A percentile compares a stretch with the other conserved stretches of the same genome.
Evolutionary conservation across 2,113 vertebrate species (phyloP).

Genomic region (Hemiscyllium ocellatum): DNA sequence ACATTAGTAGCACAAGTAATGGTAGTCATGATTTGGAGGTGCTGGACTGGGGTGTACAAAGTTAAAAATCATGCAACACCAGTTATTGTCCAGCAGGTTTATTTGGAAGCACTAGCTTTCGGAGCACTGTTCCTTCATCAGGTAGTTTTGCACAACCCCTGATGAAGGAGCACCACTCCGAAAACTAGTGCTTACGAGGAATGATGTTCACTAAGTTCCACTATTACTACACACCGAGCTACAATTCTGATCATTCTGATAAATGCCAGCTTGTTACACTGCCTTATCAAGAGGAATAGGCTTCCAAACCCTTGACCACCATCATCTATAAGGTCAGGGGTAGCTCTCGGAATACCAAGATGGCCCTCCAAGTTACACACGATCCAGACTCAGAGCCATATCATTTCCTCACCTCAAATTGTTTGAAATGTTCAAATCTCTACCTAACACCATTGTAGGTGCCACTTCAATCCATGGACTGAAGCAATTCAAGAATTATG

Average conservation of each 20-base stretch:
- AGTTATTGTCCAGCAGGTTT: no score
- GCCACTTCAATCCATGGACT: neutral
- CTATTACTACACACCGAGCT: neutral
- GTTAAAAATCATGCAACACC: no score
- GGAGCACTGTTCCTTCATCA: no score
- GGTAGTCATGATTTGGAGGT: no score
- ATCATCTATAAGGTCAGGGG: neutral
- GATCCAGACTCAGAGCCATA: neutral
- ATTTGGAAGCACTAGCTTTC: no score
- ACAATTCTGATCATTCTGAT: neutral
- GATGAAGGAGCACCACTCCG: no score
- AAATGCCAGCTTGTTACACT: neutral
- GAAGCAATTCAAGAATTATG: neutral
- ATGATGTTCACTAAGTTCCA: neutral
- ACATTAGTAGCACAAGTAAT: neutral
- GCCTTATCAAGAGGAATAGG: neutral
- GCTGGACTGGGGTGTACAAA: no score
- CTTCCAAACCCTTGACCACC: neutral
- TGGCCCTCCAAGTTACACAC: neutral
- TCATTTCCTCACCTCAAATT: neutral
- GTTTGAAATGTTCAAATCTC: neutral
- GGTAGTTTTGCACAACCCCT: no score
- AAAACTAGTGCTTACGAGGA: no score
- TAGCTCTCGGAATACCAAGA: neutral
- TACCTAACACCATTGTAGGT: neutral